Conservation (phyloP, 2,888 invertebrate species). For the Thumatha senex region DNA sequence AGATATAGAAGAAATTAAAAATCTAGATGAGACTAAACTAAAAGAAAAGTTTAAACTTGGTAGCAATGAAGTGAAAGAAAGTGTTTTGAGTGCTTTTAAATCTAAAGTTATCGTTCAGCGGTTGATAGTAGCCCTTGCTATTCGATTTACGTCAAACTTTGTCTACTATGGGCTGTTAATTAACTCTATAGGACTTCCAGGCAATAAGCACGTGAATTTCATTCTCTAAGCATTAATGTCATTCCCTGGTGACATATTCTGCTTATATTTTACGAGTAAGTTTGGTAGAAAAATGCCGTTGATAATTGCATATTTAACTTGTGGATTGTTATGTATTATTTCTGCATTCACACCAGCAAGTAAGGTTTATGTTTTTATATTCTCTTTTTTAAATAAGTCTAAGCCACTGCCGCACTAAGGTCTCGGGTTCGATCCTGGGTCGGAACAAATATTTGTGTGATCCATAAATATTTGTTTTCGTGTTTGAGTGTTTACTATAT, state of each 20-base stretch:
- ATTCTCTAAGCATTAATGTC: conserved; percentile 64
- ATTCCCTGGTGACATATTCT: conserved; percentile 66
- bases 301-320: conserved; percentile 51
- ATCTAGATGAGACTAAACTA: conserved; percentile 46
- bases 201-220: conserved; percentile 68
- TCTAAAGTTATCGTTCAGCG: conserved; percentile 60
- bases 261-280: conserved; percentile 64
- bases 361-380: conserved; percentile 37
- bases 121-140: conserved; percentile 45
- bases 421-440: too few species aligned
- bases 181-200: conserved; percentile 68
- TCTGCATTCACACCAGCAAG: conserved; percentile 56
- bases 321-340: conserved; percentile 56
- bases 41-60: conserved; percentile 59
- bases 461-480: too few species aligned
- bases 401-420: too few species aligned
- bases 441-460: too few species aligned
- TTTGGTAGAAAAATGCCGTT: conserved; percentile 62
- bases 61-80: conserved; percentile 52
- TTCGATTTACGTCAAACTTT: conserved; percentile 60
- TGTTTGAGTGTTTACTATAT: too few species aligned
- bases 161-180: conserved; percentile 69
- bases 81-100: conserved; percentile 46
- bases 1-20: conserved; percentile 46
- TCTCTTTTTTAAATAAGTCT: background rate